Base-by-base conservation (phyloP, 1,140 invertebrate genomes). In the Bombus fervidus region DNA sequence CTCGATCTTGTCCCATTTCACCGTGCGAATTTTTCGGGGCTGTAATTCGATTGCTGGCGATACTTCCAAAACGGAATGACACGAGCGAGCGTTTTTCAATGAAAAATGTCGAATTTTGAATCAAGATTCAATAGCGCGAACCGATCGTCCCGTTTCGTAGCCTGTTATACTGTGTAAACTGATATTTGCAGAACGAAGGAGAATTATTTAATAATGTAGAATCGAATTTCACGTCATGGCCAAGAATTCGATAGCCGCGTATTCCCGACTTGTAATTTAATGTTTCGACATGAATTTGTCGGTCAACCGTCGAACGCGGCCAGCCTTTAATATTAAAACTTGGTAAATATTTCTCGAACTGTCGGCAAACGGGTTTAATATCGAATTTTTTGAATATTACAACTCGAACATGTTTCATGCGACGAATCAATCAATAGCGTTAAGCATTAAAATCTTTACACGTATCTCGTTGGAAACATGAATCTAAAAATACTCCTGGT, bases 171-270 rank as follows among this genome's bases (percentile, higher is more conserved):
- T 1, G 25, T 47, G 41, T 47, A 78, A 78, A 66, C 37, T 18
- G 31, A 68, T 79, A 64, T 68, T 47, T 15, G 73, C 18, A 25
- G 22, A 75, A 31, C 43, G 71, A 28, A n/a, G 37, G 8, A 53
- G 3, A n/a, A 53, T 75, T 75, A 53, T 53, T 53, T 53, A 75
- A 75, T 75, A 75, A 22, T 3, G 43, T 43, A 75, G 47, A 74
- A 53, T 74, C 43, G 73, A 74, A 34, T 74, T 47, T 47, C 39
- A 34, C 73, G n/a, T 6, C 1, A 53, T n/a, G n/a, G 41, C 72
- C 15, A 47, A 53, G 43, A 74, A 74, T 75, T 75, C 31, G 73
- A 47, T 75, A 39, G 43, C 41, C 43, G 31, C 41, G 9, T 31
- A 25, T 15, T n/a, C 15, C 39, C 37, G 13, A 39, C 15, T 69